Evolutionary conservation across 2,113 vertebrate genomes (phyloP).

Genomic region (Hiodon tergisus): DNA sequence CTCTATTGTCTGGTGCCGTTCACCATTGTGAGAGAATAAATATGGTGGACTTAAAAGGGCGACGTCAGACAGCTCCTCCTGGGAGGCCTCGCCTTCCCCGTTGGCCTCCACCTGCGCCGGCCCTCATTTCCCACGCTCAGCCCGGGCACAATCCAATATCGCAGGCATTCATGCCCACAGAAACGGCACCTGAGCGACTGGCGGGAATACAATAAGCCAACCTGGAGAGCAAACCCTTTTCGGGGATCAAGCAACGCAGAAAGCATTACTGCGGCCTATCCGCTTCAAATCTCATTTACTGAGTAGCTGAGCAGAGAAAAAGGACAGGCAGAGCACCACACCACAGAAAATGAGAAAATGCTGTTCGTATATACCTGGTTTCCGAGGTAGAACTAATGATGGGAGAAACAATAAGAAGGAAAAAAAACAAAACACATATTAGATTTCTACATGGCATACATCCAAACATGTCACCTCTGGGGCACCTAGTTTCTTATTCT

Average conservation of each 20-base stretch:
- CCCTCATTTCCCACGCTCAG: conserved; percentile 13
- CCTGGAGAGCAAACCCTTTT: background rate
- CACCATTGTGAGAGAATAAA: conserved; percentile 6
- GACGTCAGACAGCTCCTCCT: background rate
- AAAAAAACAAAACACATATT: conserved; percentile 55
- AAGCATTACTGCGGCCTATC: conserved; percentile 27
- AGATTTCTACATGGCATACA: conserved; percentile 47
- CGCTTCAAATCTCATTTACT: conserved; percentile 50
- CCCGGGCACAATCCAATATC: background rate
- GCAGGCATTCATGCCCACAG: background rate
- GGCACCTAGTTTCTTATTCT: background rate
- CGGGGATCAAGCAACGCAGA: background rate
- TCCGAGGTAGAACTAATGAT: conserved; percentile 99
- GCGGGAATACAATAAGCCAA: background rate
- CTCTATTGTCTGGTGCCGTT: background rate
- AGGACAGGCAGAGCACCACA: conserved; percentile 35
- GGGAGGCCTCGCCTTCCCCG: background rate
- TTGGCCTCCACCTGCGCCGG: background rate
- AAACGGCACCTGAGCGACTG: background rate
- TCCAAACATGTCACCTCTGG: background rate
- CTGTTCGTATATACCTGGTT: conserved; percentile 88
- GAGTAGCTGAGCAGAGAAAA: conserved; percentile 22
- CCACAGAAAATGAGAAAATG: conserved; percentile 26
- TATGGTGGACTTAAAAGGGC: background rate
- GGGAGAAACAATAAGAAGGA: conserved; percentile 75